Conservation (phyloP, 2,113 vertebrate species). For the Prionailurus bengalensis region DNA sequence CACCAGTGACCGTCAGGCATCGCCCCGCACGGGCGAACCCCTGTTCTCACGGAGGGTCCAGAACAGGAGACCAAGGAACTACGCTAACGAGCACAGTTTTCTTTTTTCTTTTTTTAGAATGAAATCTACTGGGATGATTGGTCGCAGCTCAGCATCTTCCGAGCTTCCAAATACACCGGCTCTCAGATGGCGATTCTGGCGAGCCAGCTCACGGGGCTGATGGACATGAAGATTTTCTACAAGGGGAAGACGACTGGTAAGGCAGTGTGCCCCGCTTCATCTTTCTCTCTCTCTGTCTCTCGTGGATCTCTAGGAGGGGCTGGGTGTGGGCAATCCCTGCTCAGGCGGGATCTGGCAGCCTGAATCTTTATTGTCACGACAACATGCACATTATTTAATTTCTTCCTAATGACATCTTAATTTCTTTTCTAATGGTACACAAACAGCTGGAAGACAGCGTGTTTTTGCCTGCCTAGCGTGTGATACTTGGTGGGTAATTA, state of each 20-base stretch:
- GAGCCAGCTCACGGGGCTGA: slow-evolving; percentile 94
- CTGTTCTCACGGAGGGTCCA: neutral
- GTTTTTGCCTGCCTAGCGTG: slow-evolving; percentile 56
- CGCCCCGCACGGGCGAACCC: fast-evolving
- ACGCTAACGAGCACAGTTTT: slow-evolving; percentile 59
- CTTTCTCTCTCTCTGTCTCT: neutral
- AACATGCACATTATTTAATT: slow-evolving; percentile 78
- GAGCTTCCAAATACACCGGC: slow-evolving; percentile 94
- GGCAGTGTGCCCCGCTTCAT: fast-evolving
- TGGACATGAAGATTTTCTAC: slow-evolving; percentile 99
- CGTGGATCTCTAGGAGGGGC: neutral
- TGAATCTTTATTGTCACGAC: slow-evolving; percentile 61
- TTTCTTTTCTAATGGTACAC: slow-evolving; percentile 80
- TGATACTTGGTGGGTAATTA: slow-evolving; percentile 60
- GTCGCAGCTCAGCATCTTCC: slow-evolving; percentile 98
- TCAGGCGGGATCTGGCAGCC: slow-evolving; percentile 34
- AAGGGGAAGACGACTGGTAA: slow-evolving; percentile 95
- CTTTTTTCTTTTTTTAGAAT: slow-evolving; percentile 90
- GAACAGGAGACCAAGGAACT: neutral
- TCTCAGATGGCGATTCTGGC: slow-evolving; percentile 92
- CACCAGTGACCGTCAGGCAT: fast-evolving
- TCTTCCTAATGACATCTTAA: slow-evolving; percentile 80
- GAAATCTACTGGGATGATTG: slow-evolving; percentile 99
- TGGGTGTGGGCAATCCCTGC: neutral
- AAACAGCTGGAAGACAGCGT: slow-evolving; percentile 76